A percentile compares a stretch with the other conserved stretches of the same genome.
Evolutionary conservation across 2,797 vertebrate species (phyloP).

Genomic region (Carcharodon carcharias): DNA sequence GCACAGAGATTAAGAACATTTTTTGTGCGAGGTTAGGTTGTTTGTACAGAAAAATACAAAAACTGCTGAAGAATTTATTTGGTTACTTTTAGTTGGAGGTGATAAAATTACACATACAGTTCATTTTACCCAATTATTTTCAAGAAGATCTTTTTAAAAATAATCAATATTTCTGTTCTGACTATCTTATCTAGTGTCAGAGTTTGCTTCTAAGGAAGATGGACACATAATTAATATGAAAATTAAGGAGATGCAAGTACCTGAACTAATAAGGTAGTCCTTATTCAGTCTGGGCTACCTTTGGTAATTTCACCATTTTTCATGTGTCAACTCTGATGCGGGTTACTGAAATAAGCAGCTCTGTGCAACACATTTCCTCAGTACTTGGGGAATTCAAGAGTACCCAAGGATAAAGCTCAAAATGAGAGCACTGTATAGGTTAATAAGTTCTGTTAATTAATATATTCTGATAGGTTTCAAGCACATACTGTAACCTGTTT

Average conservation of each 20-base stretch:
- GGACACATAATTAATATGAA: slow-evolving; percentile 93
- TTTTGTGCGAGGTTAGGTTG: not conserved
- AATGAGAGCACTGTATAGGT: slow-evolving; percentile 38
- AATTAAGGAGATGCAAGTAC: slow-evolving; percentile 89
- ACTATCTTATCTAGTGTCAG: not conserved
- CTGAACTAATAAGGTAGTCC: slow-evolving; percentile 95
- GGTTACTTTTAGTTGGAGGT: not conserved
- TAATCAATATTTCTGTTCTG: slow-evolving; percentile 68
- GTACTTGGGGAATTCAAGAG: slow-evolving; percentile 68
- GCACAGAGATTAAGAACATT: not conserved
- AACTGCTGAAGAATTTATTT: not conserved
- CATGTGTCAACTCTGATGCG: slow-evolving; percentile 86
- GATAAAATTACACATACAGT: not conserved
- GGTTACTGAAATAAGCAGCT: slow-evolving; percentile 69
- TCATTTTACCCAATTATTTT: slow-evolving; percentile 68
- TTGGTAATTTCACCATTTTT: slow-evolving; percentile 93
- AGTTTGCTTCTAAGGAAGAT: slow-evolving; percentile 68
- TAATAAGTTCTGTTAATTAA: slow-evolving; percentile 44
- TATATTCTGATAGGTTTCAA: slow-evolving; percentile 39
- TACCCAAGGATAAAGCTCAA: slow-evolving; percentile 56
- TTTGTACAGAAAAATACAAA: not conserved
- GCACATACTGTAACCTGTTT: slow-evolving; percentile 48
- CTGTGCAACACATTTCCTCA: slow-evolving; percentile 58
- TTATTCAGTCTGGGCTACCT: slow-evolving; percentile 82
- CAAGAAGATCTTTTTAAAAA: slow-evolving; percentile 63